A percentile compares a stretch with the other conserved stretches of the same genome.
These are phyloP conservation scores for Chionoecetes opilio DNA, from an alignment of 1,140 invertebrate genomes.

Conservation along the genomic window DNA sequence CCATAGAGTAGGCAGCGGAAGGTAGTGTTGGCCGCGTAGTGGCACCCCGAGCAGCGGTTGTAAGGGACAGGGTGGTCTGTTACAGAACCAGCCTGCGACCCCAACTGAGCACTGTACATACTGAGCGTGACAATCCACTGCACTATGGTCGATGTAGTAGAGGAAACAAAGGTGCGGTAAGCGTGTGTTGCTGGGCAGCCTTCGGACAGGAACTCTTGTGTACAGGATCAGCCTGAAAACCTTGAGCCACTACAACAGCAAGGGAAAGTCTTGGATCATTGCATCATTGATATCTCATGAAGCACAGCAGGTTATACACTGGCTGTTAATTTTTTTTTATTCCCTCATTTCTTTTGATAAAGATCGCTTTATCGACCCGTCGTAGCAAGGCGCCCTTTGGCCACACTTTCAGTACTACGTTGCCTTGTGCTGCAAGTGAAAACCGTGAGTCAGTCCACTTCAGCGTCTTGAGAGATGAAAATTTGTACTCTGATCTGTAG, in stretches of 20 bases:
- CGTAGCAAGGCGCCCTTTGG: neutral
- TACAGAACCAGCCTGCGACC: neutral
- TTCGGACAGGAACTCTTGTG: neutral
- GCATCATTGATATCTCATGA: too few species aligned
- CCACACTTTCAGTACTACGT: conserved; percentile 2
- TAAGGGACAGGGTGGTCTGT: neutral
- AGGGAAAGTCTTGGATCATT: too few species aligned
- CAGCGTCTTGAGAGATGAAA: neutral
- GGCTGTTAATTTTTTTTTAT: neutral
- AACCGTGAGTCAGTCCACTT: neutral
- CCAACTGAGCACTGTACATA: conserved; percentile 56
- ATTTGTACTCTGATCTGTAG: too few species aligned
- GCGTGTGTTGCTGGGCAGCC: neutral
- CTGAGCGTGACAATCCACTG: conserved; percentile 71
- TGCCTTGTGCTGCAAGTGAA: conserved; percentile 3
- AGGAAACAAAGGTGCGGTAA: neutral
- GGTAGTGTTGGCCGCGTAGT: neutral
- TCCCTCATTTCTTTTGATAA: neutral
- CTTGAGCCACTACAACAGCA: neutral
- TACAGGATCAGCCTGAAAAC: neutral
- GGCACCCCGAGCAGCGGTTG: neutral
- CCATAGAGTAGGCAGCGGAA: neutral
- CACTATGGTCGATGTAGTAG: conserved; percentile 39
- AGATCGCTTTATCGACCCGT: too few species aligned
- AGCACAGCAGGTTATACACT: neutral